phyloP scores from a whole-genome alignment of 92 coral and sea anemone genomes.

The Paramuricea clavata region DNA sequence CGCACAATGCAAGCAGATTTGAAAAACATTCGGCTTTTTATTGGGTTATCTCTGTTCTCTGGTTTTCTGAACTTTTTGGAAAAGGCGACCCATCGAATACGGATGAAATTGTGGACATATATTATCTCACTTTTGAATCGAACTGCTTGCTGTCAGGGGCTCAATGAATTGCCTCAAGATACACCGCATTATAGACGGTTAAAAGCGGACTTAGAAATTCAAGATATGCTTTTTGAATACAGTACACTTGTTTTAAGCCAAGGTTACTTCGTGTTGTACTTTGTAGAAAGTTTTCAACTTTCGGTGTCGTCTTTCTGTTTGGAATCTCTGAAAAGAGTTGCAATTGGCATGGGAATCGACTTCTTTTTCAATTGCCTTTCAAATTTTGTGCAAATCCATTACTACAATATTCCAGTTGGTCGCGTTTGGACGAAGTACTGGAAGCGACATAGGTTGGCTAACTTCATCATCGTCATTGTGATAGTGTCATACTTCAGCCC shows the following conservation, averaged over 20 bases:
- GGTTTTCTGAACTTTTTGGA: constrained; percentile 70
- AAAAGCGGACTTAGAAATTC: constrained; percentile 82
- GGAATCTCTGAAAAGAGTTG: constrained; percentile 58
- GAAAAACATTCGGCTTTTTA: constrained; percentile 55
- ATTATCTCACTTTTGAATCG: constrained; percentile 55
- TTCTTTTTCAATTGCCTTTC: constrained; percentile 72
- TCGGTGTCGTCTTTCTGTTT: neutral
- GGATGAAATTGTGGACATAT: constrained; percentile 56
- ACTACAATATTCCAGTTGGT: constrained; percentile 59
- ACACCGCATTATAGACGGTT: constrained; percentile 81
- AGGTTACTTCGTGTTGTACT: neutral
- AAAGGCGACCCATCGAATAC: constrained; percentile 71
- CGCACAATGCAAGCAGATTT: constrained; percentile 82
- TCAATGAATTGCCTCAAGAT: constrained; percentile 23
- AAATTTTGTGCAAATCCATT: constrained; percentile 63
- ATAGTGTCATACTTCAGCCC: constrained; percentile 57
- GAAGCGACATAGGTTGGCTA: constrained; percentile 63
- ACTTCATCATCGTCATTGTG: constrained; percentile 34
- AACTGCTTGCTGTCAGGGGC: constrained; percentile 35
- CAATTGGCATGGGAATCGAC: constrained; percentile 77
- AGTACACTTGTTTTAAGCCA: constrained; percentile 22
- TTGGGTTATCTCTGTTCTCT: constrained; percentile 74
- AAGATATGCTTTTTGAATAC: constrained; percentile 74
- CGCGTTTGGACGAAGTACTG: constrained; percentile 72
- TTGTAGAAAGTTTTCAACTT: constrained; percentile 1